phyloP scores from a whole-genome alignment of 2,797 vertebrate genomes.

The Platyrinchus mystaceus region DNA sequence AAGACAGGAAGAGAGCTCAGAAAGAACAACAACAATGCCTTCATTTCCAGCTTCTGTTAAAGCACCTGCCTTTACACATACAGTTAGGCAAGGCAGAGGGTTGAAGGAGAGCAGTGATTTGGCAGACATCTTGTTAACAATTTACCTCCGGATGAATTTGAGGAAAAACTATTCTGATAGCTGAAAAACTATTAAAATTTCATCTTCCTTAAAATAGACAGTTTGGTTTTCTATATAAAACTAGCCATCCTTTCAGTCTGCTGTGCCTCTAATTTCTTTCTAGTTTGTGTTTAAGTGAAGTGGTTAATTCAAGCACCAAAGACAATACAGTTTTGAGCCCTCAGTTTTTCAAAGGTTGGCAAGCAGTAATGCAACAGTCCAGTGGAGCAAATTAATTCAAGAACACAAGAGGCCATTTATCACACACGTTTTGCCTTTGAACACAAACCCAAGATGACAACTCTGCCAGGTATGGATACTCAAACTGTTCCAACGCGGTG shows the following conservation, averaged over 20 bases:
- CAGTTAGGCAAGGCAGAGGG: neutral
- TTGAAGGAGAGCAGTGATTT: neutral
- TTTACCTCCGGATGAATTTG: neutral
- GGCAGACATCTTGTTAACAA: neutral
- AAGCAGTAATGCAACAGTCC: neutral
- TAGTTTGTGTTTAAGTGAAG: neutral
- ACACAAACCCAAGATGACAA: neutral
- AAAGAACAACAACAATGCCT: neutral
- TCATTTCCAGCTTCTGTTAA: neutral
- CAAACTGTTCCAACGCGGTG: accelerated
- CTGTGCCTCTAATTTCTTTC: neutral
- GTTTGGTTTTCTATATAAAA: neutral
- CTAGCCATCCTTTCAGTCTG: neutral
- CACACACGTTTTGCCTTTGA: neutral
- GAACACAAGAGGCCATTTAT: conserved; percentile 3
- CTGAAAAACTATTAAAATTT: neutral
- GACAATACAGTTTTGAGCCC: neutral
- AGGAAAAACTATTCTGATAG: neutral
- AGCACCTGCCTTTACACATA: neutral
- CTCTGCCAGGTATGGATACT: neutral
- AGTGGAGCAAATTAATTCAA: neutral
- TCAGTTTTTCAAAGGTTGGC: conserved; percentile 9
- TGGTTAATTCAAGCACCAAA: neutral
- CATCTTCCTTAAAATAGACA: neutral
- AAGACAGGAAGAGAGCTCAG: conserved; percentile 16